A percentile compares a stretch with the other conserved stretches of the same genome.
phyloP scores from a whole-genome alignment of 2,797 vertebrate species.

The Pantherophis alleghaniensis region DNA sequence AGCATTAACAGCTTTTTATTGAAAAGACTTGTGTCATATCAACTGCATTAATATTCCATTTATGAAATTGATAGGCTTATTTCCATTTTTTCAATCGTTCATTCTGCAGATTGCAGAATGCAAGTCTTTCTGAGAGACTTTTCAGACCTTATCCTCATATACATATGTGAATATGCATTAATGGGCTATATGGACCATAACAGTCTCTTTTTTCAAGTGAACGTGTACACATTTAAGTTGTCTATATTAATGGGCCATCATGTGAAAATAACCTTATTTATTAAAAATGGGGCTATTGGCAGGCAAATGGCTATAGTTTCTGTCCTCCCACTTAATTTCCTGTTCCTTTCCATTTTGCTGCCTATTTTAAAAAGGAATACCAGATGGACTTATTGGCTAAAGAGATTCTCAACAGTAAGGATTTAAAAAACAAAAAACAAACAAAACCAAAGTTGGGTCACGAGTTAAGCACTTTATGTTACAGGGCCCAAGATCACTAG shows the following conservation, averaged over 20 bases:
- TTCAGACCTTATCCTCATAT: background rate
- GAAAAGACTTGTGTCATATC: background rate
- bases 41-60: conserved; percentile 5
- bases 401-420: background rate
- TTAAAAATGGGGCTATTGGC: background rate
- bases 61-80: background rate
- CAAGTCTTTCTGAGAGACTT: background rate
- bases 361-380: background rate
- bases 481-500: background rate
- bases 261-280: background rate
- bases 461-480: background rate
- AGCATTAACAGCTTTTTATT: background rate
- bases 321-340: background rate
- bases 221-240: background rate
- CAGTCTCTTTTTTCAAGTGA: background rate
- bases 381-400: background rate
- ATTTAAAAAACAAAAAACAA: background rate
- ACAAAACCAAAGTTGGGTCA: background rate
- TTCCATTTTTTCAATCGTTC: background rate
- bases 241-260: background rate
- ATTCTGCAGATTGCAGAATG: background rate
- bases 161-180: background rate
- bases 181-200: background rate
- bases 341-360: background rate
- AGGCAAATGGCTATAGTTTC: background rate